Conservation (phyloP, 2,888 invertebrate species). For the Mythimna ferrago region DNA sequence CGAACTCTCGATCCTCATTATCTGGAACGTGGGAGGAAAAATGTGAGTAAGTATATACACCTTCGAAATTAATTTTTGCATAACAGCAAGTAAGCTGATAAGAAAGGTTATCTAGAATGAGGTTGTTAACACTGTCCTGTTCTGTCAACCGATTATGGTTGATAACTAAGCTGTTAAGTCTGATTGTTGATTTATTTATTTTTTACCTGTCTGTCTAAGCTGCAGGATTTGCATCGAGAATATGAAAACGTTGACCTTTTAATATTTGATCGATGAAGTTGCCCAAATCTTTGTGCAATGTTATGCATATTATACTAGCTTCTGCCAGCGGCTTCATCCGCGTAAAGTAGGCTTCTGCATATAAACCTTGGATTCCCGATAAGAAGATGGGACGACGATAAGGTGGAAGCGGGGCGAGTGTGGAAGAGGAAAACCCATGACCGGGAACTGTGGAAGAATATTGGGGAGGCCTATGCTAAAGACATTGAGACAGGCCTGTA, state of each 20-base stretch:
- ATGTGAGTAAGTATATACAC: neutral
- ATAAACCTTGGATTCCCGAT: no score
- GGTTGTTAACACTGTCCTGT: slow-evolving; percentile 54
- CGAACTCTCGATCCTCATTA: slow-evolving; percentile 85
- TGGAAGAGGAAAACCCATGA: no score
- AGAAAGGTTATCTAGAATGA: slow-evolving; percentile 50
- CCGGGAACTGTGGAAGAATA: no score
- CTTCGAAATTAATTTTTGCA: slow-evolving; percentile 44
- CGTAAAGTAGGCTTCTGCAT: no score
- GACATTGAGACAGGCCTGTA: no score
- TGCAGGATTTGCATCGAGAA: slow-evolving; percentile 2
- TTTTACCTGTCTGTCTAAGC: slow-evolving; percentile 16
- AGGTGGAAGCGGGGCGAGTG: no score
- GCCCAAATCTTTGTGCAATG: no score
- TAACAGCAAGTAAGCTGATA: slow-evolving; percentile 50
- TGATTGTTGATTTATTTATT: slow-evolving; percentile 39
- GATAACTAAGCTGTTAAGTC: slow-evolving; percentile 58
- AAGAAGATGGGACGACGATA: no score
- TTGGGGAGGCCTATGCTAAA: no score
- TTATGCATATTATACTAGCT: no score
- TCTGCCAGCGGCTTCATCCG: no score
- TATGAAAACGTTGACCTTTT: slow-evolving; percentile 2
- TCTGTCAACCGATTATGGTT: slow-evolving; percentile 50
- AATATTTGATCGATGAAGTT: neutral
- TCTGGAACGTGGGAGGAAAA: slow-evolving; percentile 71